phyloP scores from a whole-genome alignment of 2,797 vertebrate species.

The Aphelocoma californica region DNA sequence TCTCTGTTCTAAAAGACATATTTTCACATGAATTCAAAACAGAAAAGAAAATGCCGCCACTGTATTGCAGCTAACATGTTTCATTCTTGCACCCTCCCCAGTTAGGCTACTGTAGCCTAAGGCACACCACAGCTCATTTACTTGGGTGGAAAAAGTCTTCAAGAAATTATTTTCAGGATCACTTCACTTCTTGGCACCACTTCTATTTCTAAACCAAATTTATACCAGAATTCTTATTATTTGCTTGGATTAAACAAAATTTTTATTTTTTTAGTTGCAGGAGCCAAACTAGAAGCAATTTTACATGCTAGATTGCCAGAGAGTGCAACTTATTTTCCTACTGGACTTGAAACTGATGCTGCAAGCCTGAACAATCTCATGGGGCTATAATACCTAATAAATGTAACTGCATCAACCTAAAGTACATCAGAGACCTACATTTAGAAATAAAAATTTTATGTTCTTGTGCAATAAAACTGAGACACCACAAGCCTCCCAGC shows the following conservation, averaged over 20 bases:
- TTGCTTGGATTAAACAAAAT: background rate
- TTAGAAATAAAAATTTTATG: background rate
- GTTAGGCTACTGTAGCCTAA: background rate
- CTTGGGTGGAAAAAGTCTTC: background rate
- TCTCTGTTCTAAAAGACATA: background rate
- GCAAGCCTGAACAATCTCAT: background rate
- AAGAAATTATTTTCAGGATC: background rate
- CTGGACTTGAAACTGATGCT: background rate
- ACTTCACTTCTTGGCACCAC: background rate
- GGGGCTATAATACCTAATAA: background rate
- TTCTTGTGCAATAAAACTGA: background rate
- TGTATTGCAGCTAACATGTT: background rate
- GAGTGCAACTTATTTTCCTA: background rate
- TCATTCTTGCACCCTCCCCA: background rate
- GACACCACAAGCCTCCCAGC: background rate
- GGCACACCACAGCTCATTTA: background rate
- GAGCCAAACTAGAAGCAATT: background rate
- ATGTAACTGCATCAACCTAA: background rate
- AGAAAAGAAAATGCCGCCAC: background rate
- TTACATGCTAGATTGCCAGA: background rate
- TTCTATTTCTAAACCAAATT: background rate
- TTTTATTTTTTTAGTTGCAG: background rate
- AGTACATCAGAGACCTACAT: background rate
- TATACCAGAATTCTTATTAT: background rate
- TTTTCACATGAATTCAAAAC: background rate